Evolutionary conservation across 2,888 invertebrate genomes (phyloP).

Genomic region (Celastrina argiolus): DNA sequence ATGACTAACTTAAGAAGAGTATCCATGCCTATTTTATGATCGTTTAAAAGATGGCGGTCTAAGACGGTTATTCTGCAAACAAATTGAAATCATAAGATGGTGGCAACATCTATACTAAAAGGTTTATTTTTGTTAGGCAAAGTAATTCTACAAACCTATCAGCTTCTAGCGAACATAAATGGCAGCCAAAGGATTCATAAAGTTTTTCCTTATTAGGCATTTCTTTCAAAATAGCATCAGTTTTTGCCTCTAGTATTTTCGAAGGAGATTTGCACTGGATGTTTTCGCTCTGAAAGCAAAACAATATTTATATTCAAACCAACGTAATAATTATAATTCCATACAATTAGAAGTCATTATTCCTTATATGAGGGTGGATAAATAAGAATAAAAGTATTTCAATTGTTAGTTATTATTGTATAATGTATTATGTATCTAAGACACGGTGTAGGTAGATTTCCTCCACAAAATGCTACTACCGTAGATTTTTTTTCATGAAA

Average conservation of each 20-base stretch:
- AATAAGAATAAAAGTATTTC: background rate
- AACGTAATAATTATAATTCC: background rate
- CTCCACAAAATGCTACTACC: no score
- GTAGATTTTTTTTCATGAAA: no score
- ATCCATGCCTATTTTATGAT: slow-evolving; percentile 64
- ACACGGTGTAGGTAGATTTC: background rate
- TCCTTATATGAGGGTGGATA: background rate
- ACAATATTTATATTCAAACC: background rate
- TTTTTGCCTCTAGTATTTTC: background rate
- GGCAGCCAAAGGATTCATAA: slow-evolving; percentile 55
- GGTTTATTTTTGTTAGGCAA: no score
- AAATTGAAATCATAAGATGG: background rate
- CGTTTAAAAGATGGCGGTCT: slow-evolving; percentile 61
- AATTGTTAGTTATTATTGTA: background rate
- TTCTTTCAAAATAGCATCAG: background rate
- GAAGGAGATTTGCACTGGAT: background rate
- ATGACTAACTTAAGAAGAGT: slow-evolving; percentile 61
- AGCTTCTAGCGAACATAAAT: slow-evolving; percentile 59
- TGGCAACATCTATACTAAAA: no score
- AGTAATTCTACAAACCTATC: slow-evolving; percentile 47
- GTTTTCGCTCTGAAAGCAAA: slow-evolving; percentile 37
- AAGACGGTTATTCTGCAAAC: slow-evolving; percentile 61
- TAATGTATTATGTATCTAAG: background rate
- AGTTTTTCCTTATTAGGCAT: slow-evolving; percentile 30
- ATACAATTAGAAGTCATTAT: background rate